phyloP scores from a whole-genome alignment of 2,888 invertebrate species.

The Hofmannophila pseudospretella region DNA sequence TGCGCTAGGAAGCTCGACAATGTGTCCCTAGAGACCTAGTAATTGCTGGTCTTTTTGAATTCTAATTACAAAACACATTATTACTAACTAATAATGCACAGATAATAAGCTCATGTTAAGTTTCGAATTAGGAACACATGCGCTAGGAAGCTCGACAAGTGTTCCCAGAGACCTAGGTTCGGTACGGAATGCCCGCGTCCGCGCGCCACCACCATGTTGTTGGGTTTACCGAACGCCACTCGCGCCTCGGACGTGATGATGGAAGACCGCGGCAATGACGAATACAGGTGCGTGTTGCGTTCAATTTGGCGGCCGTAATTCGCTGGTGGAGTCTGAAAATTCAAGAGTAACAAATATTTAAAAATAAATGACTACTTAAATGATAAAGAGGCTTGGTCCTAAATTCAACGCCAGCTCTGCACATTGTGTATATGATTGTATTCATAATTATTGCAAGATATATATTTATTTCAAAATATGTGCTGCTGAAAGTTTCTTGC shows the following conservation, averaged over 20 bases:
- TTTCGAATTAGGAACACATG: constrained; percentile 2
- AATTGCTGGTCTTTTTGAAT: too few species aligned
- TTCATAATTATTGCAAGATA: too few species aligned
- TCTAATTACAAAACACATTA: neutral
- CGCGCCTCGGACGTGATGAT: constrained; percentile 75
- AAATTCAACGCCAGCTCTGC: too few species aligned
- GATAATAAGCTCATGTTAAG: neutral
- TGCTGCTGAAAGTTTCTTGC: too few species aligned
- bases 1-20: too few species aligned
- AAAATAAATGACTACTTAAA: too few species aligned
- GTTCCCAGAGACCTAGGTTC: constrained; percentile 86
- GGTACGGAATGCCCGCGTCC: constrained; percentile 91
- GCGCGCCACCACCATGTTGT: constrained; percentile 64
- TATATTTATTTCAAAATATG: too few species aligned
- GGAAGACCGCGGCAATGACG: constrained; percentile 87
- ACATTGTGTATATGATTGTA: too few species aligned
- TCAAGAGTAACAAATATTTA: too few species aligned
- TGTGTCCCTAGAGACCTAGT: too few species aligned
- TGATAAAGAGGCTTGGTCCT: too few species aligned
- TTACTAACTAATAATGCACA: neutral
- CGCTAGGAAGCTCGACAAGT: neutral
- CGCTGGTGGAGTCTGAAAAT: constrained; percentile 85
- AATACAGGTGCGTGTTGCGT: constrained; percentile 81
- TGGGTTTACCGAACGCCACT: constrained; percentile 86
- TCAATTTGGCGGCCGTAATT: constrained; percentile 86